These are phyloP conservation scores for Vulpes ferrilata DNA, from an alignment of 2,113 vertebrate species.

Conservation along the genomic window DNA sequence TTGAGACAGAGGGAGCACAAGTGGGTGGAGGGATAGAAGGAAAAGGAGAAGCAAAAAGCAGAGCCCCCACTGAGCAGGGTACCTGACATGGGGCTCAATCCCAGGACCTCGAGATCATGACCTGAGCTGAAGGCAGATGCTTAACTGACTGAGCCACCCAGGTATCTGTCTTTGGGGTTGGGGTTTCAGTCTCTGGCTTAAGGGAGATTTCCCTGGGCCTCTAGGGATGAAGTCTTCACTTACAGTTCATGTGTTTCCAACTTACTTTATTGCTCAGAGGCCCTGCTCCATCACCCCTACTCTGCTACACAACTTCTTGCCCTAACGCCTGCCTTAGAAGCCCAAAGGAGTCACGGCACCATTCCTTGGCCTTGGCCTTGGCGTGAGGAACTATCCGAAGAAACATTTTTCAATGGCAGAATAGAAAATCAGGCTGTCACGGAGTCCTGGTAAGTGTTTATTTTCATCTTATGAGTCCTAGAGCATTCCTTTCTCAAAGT, in stretches of 20 bases:
- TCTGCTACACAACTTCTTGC: not conserved
- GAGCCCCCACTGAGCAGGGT: not conserved
- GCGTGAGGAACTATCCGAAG: not conserved
- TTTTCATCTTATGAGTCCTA: not conserved
- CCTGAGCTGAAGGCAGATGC: not conserved
- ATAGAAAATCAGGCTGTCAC: not conserved
- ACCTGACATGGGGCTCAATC: not conserved
- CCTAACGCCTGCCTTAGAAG: not conserved
- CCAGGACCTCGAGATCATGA: not conserved
- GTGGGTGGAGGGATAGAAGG: not conserved
- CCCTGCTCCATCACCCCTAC: no score
- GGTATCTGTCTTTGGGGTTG: not conserved
- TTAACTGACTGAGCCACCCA: no score
- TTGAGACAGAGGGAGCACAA: not conserved
- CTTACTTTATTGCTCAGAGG: not conserved
- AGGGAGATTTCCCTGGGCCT: not conserved
- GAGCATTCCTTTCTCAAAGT: not conserved
- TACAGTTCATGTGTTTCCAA: not conserved
- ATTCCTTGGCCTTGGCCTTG: not conserved
- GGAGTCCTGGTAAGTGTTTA: not conserved
- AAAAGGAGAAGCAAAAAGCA: not conserved
- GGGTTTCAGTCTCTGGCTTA: not conserved
- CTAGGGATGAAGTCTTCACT: not conserved
- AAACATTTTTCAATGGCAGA: not conserved
- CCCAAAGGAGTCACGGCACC: not conserved